phyloP scores from a whole-genome alignment of 2,888 invertebrate genomes.

The Drosophila aldrichi region DNA sequence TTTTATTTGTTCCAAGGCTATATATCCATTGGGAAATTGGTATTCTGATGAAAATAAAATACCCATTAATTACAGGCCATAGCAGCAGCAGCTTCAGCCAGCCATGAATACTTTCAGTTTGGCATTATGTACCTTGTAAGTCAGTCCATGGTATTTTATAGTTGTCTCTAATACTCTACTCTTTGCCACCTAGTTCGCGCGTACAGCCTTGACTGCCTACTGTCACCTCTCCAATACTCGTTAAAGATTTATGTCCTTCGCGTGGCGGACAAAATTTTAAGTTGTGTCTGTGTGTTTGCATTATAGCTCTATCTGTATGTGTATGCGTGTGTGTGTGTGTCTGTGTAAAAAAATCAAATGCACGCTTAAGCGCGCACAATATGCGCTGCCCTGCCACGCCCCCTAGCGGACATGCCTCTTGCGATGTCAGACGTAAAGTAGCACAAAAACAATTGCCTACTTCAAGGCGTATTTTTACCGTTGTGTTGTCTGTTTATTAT shows the following conservation, averaged over 20 bases:
- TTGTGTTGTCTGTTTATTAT: conserved; percentile 40
- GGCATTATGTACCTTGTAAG: not conserved
- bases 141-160: not conserved
- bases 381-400: conserved; percentile 16
- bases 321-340: conserved; percentile 28
- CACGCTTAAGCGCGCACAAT: conserved; percentile 45
- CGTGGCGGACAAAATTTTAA: conserved; percentile 62
- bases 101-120: too few species aligned
- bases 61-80: too few species aligned
- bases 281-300: conserved; percentile 35
- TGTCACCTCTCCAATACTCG: conserved; percentile 44
- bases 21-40: too few species aligned
- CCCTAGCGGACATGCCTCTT: conserved; percentile 28
- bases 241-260: conserved; percentile 74
- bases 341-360: conserved; percentile 56
- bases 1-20: too few species aligned
- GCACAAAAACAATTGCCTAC: conserved; percentile 69
- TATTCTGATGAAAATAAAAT: too few species aligned
- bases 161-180: conserved; percentile 2
- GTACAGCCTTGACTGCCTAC: conserved; percentile 19
- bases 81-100: too few species aligned
- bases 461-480: conserved; percentile 26
- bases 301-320: conserved; percentile 14
- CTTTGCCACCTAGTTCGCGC: conserved; percentile 21
- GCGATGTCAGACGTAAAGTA: conserved; percentile 39